phyloP scores from a whole-genome alignment of 2,113 vertebrate genomes.

The Saimiri boliviensis region DNA sequence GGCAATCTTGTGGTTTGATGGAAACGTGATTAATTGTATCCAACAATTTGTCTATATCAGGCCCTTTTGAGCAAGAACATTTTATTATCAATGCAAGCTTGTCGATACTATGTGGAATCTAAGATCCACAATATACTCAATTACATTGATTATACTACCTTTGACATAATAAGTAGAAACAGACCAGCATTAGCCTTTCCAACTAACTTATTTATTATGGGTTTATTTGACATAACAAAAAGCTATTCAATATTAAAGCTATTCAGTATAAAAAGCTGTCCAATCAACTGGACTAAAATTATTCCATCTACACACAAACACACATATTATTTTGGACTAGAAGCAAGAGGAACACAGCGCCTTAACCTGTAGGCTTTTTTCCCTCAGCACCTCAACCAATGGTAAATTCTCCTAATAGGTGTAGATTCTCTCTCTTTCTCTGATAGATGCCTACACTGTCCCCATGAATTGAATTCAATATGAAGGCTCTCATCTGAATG shows the following conservation, averaged over 20 bases:
- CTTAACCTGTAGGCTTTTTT: not conserved
- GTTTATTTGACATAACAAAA: slow-evolving; percentile 23
- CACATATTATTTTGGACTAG: not conserved
- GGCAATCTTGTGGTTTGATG: not conserved
- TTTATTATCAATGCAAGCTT: slow-evolving; percentile 18
- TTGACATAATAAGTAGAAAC: slow-evolving; percentile 30
- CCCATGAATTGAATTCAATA: not conserved
- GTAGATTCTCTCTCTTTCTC: not conserved
- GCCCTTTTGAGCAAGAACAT: not conserved
- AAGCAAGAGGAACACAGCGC: not conserved
- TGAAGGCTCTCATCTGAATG: not conserved
- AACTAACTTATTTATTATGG: not conserved
- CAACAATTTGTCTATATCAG: not conserved
- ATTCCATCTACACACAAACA: not conserved
- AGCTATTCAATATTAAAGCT: not conserved
- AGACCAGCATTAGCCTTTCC: not conserved
- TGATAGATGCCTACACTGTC: not conserved
- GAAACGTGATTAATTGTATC: slow-evolving; percentile 43
- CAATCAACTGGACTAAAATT: not conserved
- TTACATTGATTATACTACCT: not conserved
- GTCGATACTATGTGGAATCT: not conserved
- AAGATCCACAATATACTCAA: not conserved
- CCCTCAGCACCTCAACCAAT: fast-evolving
- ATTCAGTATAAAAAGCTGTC: not conserved
- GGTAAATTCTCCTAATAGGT: not conserved